These are phyloP conservation scores for Epinotia demarniana DNA, from an alignment of 2,888 invertebrate genomes.

Conservation along the genomic window DNA sequence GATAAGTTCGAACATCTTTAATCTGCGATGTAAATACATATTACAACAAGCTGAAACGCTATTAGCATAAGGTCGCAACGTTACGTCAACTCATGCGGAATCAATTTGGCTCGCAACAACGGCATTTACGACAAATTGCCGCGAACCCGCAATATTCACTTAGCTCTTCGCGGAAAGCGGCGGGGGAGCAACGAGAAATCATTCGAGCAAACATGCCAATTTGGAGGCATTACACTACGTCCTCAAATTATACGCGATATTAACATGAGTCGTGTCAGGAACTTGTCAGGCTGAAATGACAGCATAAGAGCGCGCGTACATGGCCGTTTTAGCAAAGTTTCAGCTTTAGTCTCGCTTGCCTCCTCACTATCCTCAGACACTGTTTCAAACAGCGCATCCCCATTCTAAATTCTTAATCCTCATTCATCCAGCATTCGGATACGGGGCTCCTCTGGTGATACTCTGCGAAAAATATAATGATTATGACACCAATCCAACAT, in stretches of 20 bases:
- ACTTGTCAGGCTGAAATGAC: conserved; percentile 30
- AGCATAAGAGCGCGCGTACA: neutral
- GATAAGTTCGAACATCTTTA: neutral
- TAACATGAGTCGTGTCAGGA: conserved; percentile 45
- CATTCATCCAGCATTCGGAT: neutral
- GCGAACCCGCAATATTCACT: conserved; percentile 52
- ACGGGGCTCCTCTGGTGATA: neutral
- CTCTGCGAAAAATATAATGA: neutral
- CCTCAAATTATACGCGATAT: conserved; percentile 38
- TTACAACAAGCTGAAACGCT: conserved; percentile 1
- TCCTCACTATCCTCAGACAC: neutral
- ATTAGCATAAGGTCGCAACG: conserved; percentile 35
- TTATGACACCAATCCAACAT: neutral
- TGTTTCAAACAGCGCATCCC: neutral
- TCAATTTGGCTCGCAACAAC: conserved; percentile 53
- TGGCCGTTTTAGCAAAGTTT: neutral
- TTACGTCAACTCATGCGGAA: conserved; percentile 53
- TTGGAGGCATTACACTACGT: conserved; percentile 44
- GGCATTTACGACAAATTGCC: conserved; percentile 53
- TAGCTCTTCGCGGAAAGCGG: conserved; percentile 43
- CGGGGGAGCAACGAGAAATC: conserved; percentile 43
- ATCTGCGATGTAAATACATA: neutral
- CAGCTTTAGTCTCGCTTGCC: neutral
- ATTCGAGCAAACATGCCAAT: conserved; percentile 45
- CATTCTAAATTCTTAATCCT: neutral